Evolutionary conservation across 2,797 vertebrate genomes (phyloP).

Genomic region (Caiman crocodilus): DNA sequence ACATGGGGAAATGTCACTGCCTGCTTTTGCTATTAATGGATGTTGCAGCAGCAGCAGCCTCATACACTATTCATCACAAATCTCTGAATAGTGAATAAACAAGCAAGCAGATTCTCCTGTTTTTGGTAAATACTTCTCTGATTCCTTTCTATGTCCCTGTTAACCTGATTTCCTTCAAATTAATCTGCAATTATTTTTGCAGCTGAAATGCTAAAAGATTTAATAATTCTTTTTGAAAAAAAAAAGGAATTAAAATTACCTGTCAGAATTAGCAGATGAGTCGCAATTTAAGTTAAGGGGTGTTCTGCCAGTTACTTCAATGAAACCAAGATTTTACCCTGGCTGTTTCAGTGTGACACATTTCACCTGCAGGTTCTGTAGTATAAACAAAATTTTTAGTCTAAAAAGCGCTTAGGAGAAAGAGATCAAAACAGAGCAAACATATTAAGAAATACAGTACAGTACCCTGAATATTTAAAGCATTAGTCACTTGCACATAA

Average conservation of each 20-base stretch:
- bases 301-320: neutral
- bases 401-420: too few species aligned
- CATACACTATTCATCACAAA: fast-evolving
- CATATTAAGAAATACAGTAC: neutral
- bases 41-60: fast-evolving
- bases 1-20: neutral
- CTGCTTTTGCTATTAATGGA: fast-evolving
- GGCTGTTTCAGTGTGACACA: neutral
- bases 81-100: fast-evolving
- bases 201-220: neutral
- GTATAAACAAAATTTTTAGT: neutral
- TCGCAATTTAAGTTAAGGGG: neutral
- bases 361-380: neutral
- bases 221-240: neutral
- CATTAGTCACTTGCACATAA: neutral
- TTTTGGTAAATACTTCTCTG: neutral
- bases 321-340: neutral
- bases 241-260: neutral
- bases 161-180: neutral
- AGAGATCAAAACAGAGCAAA: neutral
- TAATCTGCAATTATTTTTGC: neutral
- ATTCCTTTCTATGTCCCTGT: neutral
- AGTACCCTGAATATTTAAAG: neutral
- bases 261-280: neutral
- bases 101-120: neutral